phyloP scores from a whole-genome alignment of 2,888 invertebrate species.

The Cosmopolites sordidus region DNA sequence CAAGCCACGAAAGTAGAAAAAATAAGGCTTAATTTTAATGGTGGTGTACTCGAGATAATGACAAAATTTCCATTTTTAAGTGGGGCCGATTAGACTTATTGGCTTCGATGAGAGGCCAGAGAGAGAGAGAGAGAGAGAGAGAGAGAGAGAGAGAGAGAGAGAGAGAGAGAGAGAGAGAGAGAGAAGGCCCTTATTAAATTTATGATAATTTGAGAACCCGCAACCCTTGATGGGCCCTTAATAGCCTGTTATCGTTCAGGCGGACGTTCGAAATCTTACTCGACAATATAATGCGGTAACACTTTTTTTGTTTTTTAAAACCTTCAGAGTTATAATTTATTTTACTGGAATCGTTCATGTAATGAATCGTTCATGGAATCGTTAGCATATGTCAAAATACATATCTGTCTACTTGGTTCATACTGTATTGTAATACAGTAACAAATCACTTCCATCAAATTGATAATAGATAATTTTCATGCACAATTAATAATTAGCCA shows the following conservation, averaged over 20 bases:
- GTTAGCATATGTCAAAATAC: too few relatives aligned
- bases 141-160: not conserved
- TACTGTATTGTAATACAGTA: too few relatives aligned
- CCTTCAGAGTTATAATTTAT: too few relatives aligned
- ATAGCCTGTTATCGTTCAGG: slow-evolving; percentile 1
- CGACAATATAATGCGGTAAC: too few relatives aligned
- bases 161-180: slow-evolving; percentile 5
- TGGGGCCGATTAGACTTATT: slow-evolving; percentile 23
- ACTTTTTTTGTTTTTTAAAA: too few relatives aligned
- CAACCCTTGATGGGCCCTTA: slow-evolving; percentile 1
- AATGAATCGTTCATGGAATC: too few relatives aligned
- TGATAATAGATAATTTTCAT: too few relatives aligned
- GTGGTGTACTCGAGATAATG: slow-evolving; percentile 22
- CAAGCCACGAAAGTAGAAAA: slow-evolving; percentile 20
- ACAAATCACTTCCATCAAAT: too few relatives aligned
- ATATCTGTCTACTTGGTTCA: too few relatives aligned
- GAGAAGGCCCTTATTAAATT: slow-evolving; percentile 20
- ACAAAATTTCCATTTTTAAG: slow-evolving; percentile 27
- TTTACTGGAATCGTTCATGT: too few relatives aligned
- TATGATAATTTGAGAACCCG: slow-evolving; percentile 19
- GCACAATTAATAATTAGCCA: too few relatives aligned
- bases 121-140: not conserved
- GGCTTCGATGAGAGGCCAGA: slow-evolving; percentile 7
- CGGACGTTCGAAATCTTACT: not conserved
- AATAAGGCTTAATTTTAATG: slow-evolving; percentile 27